phyloP scores from a whole-genome alignment of 2,888 invertebrate species.

The Acronicta alni region DNA sequence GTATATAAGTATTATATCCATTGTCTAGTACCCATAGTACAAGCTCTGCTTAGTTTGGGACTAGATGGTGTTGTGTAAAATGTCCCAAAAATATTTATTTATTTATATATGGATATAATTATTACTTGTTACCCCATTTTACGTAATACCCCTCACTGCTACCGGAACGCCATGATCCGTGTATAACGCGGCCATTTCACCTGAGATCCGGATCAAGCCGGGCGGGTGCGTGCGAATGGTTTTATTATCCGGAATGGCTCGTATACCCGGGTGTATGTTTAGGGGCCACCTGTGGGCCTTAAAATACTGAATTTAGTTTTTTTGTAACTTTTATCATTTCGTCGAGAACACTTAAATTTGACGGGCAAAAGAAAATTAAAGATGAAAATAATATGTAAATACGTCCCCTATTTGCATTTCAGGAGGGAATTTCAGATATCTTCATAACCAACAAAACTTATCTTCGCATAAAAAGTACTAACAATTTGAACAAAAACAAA shows the following conservation, averaged over 20 bases:
- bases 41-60: too few relatives aligned
- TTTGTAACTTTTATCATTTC: slow-evolving; percentile 40
- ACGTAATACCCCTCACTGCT: neutral
- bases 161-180: slow-evolving; percentile 40
- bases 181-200: slow-evolving; percentile 57
- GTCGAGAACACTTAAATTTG: slow-evolving; percentile 44
- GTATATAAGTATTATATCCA: too few relatives aligned
- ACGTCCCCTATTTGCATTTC: slow-evolving; percentile 31
- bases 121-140: slow-evolving; percentile 27
- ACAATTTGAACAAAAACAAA: slow-evolving; percentile 50
- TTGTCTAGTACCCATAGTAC: too few relatives aligned
- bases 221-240: slow-evolving; percentile 69
- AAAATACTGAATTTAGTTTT: neutral
- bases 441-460: slow-evolving; percentile 42
- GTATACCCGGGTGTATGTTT: slow-evolving; percentile 60
- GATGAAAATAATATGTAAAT: slow-evolving; percentile 53
- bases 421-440: slow-evolving; percentile 23
- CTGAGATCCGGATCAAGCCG: slow-evolving; percentile 63
- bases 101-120: slow-evolving; percentile 32
- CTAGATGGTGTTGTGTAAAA: too few relatives aligned
- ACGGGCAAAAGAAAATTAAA: slow-evolving; percentile 40
- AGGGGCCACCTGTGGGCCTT: slow-evolving; percentile 71
- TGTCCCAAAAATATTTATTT: too few relatives aligned
- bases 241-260: slow-evolving; percentile 70
- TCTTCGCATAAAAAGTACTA: slow-evolving; percentile 30